These are phyloP conservation scores for Acrossocheilus wenchowensis DNA, from an alignment of 2,797 vertebrate species.

Conservation along the genomic window DNA sequence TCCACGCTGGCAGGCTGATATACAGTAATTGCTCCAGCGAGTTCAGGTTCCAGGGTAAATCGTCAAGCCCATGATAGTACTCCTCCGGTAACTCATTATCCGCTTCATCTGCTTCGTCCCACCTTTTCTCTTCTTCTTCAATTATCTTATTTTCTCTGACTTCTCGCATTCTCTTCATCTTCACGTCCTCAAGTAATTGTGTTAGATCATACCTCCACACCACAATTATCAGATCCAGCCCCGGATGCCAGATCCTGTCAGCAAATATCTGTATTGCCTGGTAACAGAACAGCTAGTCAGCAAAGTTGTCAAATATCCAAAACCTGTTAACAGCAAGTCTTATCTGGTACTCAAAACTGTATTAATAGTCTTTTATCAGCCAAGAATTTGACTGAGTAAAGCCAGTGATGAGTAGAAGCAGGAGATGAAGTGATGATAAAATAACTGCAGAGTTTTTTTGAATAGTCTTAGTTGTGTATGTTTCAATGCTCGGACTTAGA, in stretches of 20 bases:
- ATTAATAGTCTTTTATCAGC: neutral
- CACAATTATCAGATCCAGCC: neutral
- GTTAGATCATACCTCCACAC: neutral
- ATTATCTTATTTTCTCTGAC: neutral
- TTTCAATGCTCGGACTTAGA: neutral
- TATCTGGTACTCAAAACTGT: neutral
- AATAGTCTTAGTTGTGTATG: neutral
- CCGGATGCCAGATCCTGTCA: neutral
- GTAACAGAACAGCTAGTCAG: neutral
- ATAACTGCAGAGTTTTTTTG: neutral
- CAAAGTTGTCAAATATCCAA: neutral
- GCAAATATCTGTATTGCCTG: neutral
- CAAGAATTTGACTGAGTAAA: neutral
- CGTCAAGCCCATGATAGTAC: slow-evolving; percentile 4
- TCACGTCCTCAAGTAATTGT: neutral
- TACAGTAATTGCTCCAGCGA: slow-evolving; percentile 43
- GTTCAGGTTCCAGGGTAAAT: slow-evolving; percentile 38
- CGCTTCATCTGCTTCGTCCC: neutral
- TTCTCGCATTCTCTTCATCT: slow-evolving; percentile 2
- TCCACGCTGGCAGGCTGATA: slow-evolving; percentile 16
- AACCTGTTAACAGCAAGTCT: neutral
- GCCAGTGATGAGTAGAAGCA: neutral
- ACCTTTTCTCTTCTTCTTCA: neutral
- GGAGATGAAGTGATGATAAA: neutral
- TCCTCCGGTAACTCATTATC: neutral